A percentile compares a stretch with the other conserved stretches of the same genome.
Conservation (phyloP, 2,113 vertebrate genomes). For the Anolis sagrei region DNA sequence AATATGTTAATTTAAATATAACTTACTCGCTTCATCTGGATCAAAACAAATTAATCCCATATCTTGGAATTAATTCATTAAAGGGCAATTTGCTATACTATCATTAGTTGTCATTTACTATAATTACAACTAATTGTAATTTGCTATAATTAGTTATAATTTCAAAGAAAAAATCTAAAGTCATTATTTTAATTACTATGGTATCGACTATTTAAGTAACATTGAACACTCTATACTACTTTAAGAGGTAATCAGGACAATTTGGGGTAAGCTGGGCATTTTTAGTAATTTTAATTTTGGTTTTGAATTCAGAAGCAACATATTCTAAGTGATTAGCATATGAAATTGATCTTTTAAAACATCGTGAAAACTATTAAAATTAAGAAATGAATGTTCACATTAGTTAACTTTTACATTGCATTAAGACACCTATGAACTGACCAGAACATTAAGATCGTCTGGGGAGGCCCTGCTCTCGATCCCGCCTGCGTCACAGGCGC, state of each 20-base stretch:
- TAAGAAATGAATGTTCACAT: background rate
- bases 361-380: background rate
- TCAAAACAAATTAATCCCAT: background rate
- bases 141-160: background rate
- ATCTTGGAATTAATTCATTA: background rate
- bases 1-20: background rate
- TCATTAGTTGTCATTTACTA: too few species aligned
- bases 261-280: background rate
- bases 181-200: background rate
- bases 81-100: background rate
- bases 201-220: too few species aligned
- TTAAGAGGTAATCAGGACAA: background rate
- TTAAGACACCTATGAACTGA: too few species aligned
- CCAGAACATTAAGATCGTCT: too few species aligned
- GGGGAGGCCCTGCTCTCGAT: too few species aligned
- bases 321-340: background rate
- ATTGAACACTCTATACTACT: background rate
- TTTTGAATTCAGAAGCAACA: background rate
- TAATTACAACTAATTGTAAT: too few species aligned
- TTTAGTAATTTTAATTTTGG: background rate
- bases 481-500: too few species aligned
- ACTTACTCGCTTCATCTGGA: too few species aligned
- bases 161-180: background rate
- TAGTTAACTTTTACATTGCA: background rate
- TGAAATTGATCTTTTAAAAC: background rate